Percentiles rank a stretch among this genome's conserved stretches.
Evolutionary conservation across 2,888 invertebrate species (phyloP).

Genomic region (Auanema sp.): DNA sequence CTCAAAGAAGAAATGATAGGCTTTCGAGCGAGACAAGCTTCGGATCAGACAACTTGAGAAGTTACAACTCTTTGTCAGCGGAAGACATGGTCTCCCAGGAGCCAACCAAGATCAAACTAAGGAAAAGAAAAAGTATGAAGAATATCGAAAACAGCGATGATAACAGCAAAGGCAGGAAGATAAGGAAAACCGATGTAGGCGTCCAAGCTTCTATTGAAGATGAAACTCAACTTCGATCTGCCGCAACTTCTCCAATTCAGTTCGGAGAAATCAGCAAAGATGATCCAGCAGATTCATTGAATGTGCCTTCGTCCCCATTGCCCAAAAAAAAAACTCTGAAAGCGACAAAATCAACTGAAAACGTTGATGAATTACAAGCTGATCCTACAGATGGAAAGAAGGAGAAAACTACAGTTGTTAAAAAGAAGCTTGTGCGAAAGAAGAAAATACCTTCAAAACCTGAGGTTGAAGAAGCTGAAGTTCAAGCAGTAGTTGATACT

Average conservation of each 20-base stretch:
- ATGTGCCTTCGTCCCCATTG: no score
- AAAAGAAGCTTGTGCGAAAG: slow-evolving; percentile 10
- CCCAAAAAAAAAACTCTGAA: not conserved
- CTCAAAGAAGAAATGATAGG: no score
- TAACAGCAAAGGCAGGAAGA: no score
- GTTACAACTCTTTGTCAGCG: not conserved
- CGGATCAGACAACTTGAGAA: slow-evolving; percentile 7
- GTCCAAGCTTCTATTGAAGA: no score
- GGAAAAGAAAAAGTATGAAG: no score
- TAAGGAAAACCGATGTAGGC: no score
- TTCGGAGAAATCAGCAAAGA: no score
- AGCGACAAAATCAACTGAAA: not conserved
- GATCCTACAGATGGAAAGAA: slow-evolving; percentile 7
- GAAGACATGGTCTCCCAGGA: no score
- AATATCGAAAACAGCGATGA: no score
- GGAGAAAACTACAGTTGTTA: not conserved
- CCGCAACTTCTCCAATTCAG: no score
- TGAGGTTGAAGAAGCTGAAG: slow-evolving; percentile 20
- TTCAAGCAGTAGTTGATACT: slow-evolving; percentile 25
- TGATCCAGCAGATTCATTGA: not conserved
- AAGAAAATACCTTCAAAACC: not conserved
- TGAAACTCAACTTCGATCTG: no score
- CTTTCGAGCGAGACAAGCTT: not conserved
- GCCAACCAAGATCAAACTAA: no score
- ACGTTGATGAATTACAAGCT: slow-evolving; percentile 1